Conservation (phyloP, 2,113 vertebrate species). For the Picathartes gymnocephalus region DNA sequence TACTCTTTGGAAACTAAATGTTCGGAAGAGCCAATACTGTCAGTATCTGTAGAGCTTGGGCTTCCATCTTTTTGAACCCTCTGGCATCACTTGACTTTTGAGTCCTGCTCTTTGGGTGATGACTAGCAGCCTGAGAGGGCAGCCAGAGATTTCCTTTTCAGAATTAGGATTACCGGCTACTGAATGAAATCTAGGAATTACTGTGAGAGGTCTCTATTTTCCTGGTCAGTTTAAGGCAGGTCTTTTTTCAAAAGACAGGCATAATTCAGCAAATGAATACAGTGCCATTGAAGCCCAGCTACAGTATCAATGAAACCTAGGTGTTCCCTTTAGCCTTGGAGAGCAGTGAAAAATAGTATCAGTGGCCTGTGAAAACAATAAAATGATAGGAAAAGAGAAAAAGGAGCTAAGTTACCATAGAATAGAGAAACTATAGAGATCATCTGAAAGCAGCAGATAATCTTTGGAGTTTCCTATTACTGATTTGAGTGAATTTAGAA, state of each 20-base stretch:
- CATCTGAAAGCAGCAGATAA: not conserved
- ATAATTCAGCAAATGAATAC: not conserved
- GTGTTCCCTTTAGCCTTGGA: not conserved
- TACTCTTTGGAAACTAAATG: not conserved
- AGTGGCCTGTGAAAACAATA: not conserved
- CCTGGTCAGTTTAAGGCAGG: not conserved
- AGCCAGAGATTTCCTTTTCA: not conserved
- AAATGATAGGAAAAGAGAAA: not conserved
- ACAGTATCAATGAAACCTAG: not conserved
- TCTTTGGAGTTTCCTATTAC: not conserved
- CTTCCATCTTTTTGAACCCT: not conserved
- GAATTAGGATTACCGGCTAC: not conserved
- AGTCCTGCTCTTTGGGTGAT: not conserved
- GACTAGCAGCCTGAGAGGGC: not conserved
- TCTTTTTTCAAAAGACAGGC: not conserved
- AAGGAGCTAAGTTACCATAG: accelerated
- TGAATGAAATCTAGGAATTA: not conserved
- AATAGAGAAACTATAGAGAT: not conserved
- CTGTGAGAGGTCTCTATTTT: not conserved
- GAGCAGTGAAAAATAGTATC: not conserved
- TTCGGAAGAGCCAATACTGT: not conserved
- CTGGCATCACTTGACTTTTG: not conserved
- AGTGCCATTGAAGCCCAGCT: not conserved
- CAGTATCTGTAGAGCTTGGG: not conserved
- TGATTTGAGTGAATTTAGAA: not conserved